Base-by-base conservation (phyloP, 2,113 vertebrate genomes). In the Clupea harengus region DNA sequence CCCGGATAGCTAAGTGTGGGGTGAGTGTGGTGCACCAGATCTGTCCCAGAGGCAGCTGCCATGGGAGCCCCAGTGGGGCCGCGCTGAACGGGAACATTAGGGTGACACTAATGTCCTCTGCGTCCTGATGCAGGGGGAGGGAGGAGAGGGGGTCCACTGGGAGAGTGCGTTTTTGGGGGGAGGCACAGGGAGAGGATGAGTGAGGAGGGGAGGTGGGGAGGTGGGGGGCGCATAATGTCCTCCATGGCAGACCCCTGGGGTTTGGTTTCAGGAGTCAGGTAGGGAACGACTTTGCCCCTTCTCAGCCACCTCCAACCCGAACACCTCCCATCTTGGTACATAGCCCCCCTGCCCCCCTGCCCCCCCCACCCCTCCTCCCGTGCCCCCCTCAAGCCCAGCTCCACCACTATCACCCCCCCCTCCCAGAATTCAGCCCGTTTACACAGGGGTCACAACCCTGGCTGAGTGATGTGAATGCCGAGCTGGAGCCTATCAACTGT, bases 371-470 rank as follows among this genome's bases (percentile, higher is more conserved):
- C 60, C 28, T 17, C 81, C 47, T 6, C 83, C 18, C 28, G 46
- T 45, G 47, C 52, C 50, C 45, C 47, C 81, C 67, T 44, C 49
- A 86, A 54, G 52, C 17, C 52, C 60, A 67, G 2, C 60, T 67
- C 60, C 22, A 28, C 60, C 60, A 67, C 60, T 9, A 50, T 44
- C 86, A 81, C 84, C 75, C 81, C 83, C 78, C 83, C 81, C 44
- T 60, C 81, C 67, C 86, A 88, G 87, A 85, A 81, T 83, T 91
- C 92, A 92, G 88, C 84, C 89, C 91, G 89, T 92, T 92, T 94
- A 94, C 92, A 92, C 90, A 88, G 92, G 90, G 93, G 93, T 94
- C 92, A 64, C 78, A 91, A 94, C 93, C 93, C 90, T 85, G 28
- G 88, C 91, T 93, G 92, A 94, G 93, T 91, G 91, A 93, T 92